These are phyloP conservation scores for Tupaia tana DNA, from an alignment of 2,113 vertebrate genomes.

Conservation along the genomic window DNA sequence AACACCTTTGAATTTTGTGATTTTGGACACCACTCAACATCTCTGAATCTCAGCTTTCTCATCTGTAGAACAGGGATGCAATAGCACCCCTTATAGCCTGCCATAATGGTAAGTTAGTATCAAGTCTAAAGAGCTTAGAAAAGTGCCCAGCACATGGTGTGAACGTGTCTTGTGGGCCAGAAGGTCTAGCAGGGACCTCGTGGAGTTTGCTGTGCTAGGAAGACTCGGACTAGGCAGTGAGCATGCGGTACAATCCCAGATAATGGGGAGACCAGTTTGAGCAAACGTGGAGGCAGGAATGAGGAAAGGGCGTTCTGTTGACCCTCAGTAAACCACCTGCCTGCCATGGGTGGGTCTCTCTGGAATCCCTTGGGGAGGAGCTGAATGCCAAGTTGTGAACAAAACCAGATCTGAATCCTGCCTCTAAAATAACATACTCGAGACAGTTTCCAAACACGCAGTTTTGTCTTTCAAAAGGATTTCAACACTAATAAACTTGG, in stretches of 20 bases:
- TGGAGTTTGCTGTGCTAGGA: background rate
- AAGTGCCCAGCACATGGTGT: accelerated
- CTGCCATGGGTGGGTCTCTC: background rate
- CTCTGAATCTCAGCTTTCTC: background rate
- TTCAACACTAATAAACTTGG: background rate
- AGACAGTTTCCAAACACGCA: background rate
- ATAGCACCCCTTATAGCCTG: background rate
- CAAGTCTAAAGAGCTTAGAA: background rate
- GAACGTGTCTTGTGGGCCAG: background rate
- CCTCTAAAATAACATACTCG: background rate
- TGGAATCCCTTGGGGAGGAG: background rate
- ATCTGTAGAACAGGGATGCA: background rate
- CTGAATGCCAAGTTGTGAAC: background rate
- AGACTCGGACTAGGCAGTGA: background rate
- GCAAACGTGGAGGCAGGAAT: background rate
- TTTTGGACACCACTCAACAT: background rate
- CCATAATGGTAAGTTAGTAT: background rate
- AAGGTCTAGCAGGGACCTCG: slow-evolving; percentile 5
- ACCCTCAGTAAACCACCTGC: background rate
- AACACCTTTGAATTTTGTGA: background rate
- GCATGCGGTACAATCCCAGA: no score
- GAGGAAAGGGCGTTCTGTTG: background rate
- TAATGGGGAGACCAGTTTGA: background rate
- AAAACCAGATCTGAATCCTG: background rate
- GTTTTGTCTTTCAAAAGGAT: background rate